Evolutionary conservation across 2,797 vertebrate genomes (phyloP).

Genomic region (Sebastes variabilis): DNA sequence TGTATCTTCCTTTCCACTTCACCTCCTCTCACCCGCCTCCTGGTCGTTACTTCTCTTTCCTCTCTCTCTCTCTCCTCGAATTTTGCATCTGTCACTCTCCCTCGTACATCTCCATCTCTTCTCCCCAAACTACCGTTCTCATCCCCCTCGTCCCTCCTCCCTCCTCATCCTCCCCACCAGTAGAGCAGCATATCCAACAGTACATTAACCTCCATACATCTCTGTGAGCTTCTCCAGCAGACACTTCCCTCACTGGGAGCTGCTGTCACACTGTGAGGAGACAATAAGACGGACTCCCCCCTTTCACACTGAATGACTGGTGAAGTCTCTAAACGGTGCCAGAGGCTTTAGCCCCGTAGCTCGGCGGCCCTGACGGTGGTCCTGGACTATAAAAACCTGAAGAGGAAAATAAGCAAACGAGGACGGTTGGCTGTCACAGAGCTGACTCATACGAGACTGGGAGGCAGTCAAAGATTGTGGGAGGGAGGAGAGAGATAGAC

Average conservation of each 20-base stretch:
- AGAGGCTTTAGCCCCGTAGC: slow-evolving; percentile 46
- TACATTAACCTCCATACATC: slow-evolving; percentile 59
- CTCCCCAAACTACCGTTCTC: slow-evolving; percentile 17
- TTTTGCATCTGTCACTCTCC: slow-evolving; percentile 60
- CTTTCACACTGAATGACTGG: slow-evolving; percentile 39
- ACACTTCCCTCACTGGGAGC: slow-evolving; percentile 51
- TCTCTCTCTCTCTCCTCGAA: slow-evolving; percentile 32
- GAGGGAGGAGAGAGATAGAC: background rate
- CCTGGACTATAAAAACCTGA: slow-evolving; percentile 34
- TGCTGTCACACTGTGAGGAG: slow-evolving; percentile 57
- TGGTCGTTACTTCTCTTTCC: slow-evolving; percentile 37
- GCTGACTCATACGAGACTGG: slow-evolving; percentile 27
- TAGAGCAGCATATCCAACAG: slow-evolving; percentile 53
- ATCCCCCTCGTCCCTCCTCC: background rate
- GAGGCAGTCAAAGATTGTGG: slow-evolving; percentile 22
- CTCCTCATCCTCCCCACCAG: slow-evolving; percentile 1
- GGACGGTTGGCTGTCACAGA: slow-evolving; percentile 56
- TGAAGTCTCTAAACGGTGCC: slow-evolving; percentile 50
- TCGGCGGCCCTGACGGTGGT: slow-evolving; percentile 18
- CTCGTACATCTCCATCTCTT: slow-evolving; percentile 62
- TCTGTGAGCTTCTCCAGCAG: slow-evolving; percentile 49
- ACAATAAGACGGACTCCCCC: slow-evolving; percentile 12
- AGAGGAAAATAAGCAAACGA: background rate
- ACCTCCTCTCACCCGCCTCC: slow-evolving; percentile 52
- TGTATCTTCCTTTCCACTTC: slow-evolving; percentile 72